Conservation (phyloP, 2,888 invertebrate genomes). For the Trichogramma evanescens region DNA sequence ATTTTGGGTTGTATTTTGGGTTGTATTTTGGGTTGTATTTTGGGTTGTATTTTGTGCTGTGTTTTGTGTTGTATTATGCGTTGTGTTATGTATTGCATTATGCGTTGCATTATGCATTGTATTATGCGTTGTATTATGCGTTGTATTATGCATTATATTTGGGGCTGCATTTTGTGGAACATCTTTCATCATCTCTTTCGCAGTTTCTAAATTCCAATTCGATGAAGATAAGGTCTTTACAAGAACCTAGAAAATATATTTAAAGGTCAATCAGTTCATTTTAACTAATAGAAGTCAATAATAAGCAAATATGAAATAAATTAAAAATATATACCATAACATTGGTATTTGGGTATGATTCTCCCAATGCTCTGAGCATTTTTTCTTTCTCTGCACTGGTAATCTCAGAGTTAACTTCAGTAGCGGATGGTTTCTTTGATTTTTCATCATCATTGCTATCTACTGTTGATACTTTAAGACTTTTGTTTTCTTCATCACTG, state of each 20-base stretch:
- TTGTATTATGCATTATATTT: conserved; percentile 6
- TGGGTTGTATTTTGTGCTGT: conserved; percentile 7
- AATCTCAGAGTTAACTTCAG: background rate
- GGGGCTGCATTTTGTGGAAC: background rate
- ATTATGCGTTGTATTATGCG: conserved; percentile 23
- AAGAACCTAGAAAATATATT: too few species aligned
- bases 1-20: conserved; percentile 3
- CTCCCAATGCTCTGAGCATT: too few species aligned
- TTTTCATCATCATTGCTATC: background rate
- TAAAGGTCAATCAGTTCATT: too few species aligned
- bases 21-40: conserved; percentile 28
- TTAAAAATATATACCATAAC: conserved; percentile 5
- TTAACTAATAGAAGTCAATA: conserved; percentile 25
- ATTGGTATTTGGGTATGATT: too few species aligned
- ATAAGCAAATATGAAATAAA: conserved; percentile 37
- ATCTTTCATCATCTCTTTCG: conserved; percentile 17
- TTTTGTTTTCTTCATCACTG: conserved; percentile 34
- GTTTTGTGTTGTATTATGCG: background rate
- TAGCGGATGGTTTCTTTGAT: background rate
- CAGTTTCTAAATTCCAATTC: conserved; percentile 39
- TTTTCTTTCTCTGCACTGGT: background rate
- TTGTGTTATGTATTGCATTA: conserved; percentile 24
- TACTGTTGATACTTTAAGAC: conserved; percentile 22
- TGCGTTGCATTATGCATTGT: conserved; percentile 6
- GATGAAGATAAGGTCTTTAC: conserved; percentile 15